These are phyloP conservation scores for Penaeus indicus DNA, from an alignment of 1,140 invertebrate species.

Conservation along the genomic window DNA sequence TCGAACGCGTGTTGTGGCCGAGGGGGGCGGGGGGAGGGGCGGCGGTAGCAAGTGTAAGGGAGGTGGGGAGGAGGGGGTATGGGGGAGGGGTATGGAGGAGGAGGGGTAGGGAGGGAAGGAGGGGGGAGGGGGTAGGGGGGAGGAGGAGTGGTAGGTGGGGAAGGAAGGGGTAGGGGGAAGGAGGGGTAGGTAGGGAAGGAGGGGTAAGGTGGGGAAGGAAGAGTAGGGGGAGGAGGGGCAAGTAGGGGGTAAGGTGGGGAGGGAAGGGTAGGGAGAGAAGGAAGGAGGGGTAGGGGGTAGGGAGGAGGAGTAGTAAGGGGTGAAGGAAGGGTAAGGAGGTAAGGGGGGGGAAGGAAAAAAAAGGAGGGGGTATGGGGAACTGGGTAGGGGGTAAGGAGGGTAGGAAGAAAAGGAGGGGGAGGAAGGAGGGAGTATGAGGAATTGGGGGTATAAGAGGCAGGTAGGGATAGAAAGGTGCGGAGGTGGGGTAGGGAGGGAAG, in stretches of 20 bases:
- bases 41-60: too few relatives aligned
- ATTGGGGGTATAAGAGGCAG: too few relatives aligned
- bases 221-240: neutral
- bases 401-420: neutral
- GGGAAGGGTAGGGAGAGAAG: too few relatives aligned
- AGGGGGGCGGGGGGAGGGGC: neutral
- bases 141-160: neutral
- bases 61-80: too few relatives aligned
- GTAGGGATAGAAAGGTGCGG: too few relatives aligned
- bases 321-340: neutral
- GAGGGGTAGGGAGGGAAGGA: neutral
- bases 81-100: neutral
- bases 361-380: too few relatives aligned
- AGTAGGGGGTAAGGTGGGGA: neutral
- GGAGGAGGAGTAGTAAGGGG: neutral
- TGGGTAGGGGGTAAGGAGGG: neutral
- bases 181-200: neutral
- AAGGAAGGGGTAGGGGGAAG: neutral
- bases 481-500: too few relatives aligned
- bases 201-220: neutral
- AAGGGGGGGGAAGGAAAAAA: neutral
- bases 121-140: neutral
- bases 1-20: neutral
- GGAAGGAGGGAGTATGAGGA: too few relatives aligned
- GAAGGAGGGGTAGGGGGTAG: too few relatives aligned